These are phyloP conservation scores for Drosophila eugracilis DNA, from an alignment of 1,140 invertebrate genomes.

Conservation along the genomic window DNA sequence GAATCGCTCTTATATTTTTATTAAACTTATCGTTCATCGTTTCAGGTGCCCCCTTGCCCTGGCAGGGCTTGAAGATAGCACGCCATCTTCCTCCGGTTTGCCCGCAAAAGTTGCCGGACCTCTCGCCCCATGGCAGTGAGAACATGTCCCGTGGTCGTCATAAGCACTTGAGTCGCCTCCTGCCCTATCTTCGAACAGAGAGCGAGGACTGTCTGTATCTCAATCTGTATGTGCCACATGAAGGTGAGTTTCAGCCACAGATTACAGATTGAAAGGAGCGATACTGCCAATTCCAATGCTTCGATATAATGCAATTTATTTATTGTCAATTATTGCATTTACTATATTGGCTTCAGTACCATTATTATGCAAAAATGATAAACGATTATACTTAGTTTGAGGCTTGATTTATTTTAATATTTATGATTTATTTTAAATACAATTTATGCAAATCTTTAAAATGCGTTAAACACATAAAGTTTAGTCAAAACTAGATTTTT, in stretches of 20 bases:
- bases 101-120: constrained; percentile 90
- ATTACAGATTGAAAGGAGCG: neutral
- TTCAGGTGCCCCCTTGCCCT: constrained; percentile 88
- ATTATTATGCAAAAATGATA: too few relatives aligned
- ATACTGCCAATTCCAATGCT: neutral
- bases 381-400: too few relatives aligned
- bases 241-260: constrained; percentile 85
- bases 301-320: neutral
- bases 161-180: constrained; percentile 89
- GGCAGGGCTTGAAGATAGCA: constrained; percentile 90
- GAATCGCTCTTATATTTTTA: too few relatives aligned
- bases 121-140: constrained; percentile 68
- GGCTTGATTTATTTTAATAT: too few relatives aligned
- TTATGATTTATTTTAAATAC: too few relatives aligned
- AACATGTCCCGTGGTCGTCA: constrained; percentile 87
- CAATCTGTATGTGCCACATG: constrained; percentile 95
- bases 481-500: too few relatives aligned
- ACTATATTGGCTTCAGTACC: too few relatives aligned
- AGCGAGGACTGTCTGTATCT: constrained; percentile 97
- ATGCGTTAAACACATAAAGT: too few relatives aligned
- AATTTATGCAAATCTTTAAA: too few relatives aligned
- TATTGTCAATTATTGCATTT: too few relatives aligned
- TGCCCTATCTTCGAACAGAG: constrained; percentile 91
- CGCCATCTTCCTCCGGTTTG: constrained; percentile 93
- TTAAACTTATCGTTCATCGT: neutral